phyloP scores from a whole-genome alignment of 2,113 vertebrate genomes.

The Ceratotherium simum region DNA sequence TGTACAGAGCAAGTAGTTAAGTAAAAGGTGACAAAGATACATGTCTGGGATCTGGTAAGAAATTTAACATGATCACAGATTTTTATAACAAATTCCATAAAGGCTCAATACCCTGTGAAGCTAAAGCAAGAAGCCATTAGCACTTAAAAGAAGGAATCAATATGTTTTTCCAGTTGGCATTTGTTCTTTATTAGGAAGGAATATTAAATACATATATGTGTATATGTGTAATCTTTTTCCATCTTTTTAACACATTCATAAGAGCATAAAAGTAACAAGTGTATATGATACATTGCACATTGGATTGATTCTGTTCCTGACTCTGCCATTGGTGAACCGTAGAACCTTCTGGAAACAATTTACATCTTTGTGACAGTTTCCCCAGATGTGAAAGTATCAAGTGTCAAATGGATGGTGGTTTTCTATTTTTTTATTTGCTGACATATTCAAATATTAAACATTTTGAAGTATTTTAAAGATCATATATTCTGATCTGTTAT shows the following conservation, averaged over 20 bases:
- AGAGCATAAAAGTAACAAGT: slow-evolving; percentile 60
- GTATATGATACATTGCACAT: slow-evolving; percentile 35
- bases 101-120: not conserved
- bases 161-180: slow-evolving; percentile 52
- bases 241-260: slow-evolving; percentile 64
- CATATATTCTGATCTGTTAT: slow-evolving; percentile 57
- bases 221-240: slow-evolving; percentile 49
- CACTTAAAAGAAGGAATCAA: slow-evolving; percentile 53
- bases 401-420: slow-evolving; percentile 34
- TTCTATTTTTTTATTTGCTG: slow-evolving; percentile 67
- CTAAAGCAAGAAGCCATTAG: slow-evolving; percentile 56
- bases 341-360: slow-evolving; percentile 77
- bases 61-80: slow-evolving; percentile 33
- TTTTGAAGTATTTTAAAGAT: slow-evolving; percentile 69
- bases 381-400: slow-evolving; percentile 68
- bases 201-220: slow-evolving; percentile 53
- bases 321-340: not conserved
- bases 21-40: not conserved
- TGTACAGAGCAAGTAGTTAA: not conserved
- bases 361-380: slow-evolving; percentile 51
- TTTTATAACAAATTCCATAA: slow-evolving; percentile 54
- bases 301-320: slow-evolving; percentile 62
- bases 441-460: slow-evolving; percentile 72
- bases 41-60: slow-evolving; percentile 7
- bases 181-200: slow-evolving; percentile 65